Conservation (phyloP, 2,888 invertebrate genomes). For the Keiferia lycopersicella region DNA sequence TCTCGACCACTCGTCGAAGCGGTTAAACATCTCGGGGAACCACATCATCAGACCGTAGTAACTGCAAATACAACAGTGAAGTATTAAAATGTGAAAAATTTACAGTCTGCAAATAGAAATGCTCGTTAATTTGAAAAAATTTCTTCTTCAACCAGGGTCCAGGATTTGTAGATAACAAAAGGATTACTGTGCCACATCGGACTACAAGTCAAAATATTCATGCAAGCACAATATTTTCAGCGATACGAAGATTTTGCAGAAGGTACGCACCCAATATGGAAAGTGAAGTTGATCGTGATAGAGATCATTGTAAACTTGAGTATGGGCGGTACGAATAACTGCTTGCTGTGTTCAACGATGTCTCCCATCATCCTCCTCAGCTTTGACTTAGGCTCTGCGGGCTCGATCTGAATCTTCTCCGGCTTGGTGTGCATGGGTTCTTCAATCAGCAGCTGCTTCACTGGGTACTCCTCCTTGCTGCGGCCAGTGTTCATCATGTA, state of each 20-base stretch:
- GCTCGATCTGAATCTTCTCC: slow-evolving; percentile 72
- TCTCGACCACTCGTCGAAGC: slow-evolving; percentile 90
- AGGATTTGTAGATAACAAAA: no score
- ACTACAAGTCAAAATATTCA: no score
- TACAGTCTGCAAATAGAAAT: no score
- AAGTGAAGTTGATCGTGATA: slow-evolving; percentile 94
- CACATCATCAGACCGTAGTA: slow-evolving; percentile 98
- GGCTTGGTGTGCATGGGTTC: slow-evolving; percentile 71
- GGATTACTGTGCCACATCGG: no score
- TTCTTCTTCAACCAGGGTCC: no score
- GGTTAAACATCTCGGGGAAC: slow-evolving; percentile 97
- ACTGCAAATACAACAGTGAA: slow-evolving; percentile 57
- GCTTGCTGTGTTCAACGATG: slow-evolving; percentile 90
- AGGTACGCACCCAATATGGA: slow-evolving; percentile 89
- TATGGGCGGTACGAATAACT: slow-evolving; percentile 90
- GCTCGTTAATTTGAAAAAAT: no score
- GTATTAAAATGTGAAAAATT: background rate
- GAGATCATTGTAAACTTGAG: slow-evolving; percentile 91
- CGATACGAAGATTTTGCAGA: no score
- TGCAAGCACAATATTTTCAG: no score
- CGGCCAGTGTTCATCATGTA: slow-evolving; percentile 91
- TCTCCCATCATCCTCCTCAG: slow-evolving; percentile 87
- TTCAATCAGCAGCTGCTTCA: slow-evolving; percentile 85
- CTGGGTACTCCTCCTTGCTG: slow-evolving; percentile 87
- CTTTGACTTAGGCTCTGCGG: slow-evolving; percentile 83